Conservation (phyloP, 1,140 invertebrate genomes). For the Lasioglossum baleicum region DNA sequence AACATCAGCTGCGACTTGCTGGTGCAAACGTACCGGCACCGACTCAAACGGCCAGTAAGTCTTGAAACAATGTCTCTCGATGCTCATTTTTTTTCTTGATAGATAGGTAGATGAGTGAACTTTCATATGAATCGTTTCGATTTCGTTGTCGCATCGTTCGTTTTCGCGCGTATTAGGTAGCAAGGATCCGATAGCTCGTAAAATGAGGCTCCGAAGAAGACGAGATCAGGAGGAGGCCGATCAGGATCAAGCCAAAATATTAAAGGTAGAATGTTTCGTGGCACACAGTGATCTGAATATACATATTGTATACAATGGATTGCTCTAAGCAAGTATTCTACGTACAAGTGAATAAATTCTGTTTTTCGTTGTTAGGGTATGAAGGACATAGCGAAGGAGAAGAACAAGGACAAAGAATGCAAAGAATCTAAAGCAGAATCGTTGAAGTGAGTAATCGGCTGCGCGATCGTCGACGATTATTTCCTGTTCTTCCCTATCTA, state of each 20-base stretch:
- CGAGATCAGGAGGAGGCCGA: slow-evolving; percentile 90
- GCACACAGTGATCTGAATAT: too few relatives aligned
- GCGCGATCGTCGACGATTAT: too few relatives aligned
- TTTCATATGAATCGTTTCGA: too few relatives aligned
- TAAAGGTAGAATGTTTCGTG: slow-evolving; percentile 84
- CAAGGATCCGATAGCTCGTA: slow-evolving; percentile 95
- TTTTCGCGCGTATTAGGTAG: slow-evolving; percentile 75
- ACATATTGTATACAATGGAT: too few relatives aligned
- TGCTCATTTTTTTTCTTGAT: too few relatives aligned
- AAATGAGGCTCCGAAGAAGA: slow-evolving; percentile 90
- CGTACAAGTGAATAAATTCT: background rate
- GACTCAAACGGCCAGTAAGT: slow-evolving; percentile 83
- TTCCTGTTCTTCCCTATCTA: too few relatives aligned
- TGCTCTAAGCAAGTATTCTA: too few relatives aligned
- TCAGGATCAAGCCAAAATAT: slow-evolving; percentile 95
- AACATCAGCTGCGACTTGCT: slow-evolving; percentile 95
- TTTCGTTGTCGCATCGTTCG: background rate
- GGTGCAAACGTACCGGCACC: slow-evolving; percentile 92
- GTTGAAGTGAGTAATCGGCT: slow-evolving; percentile 80
- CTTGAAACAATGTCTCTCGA: background rate
- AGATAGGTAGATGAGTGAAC: background rate
- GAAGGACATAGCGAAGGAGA: slow-evolving; percentile 97
- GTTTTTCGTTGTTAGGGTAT: slow-evolving; percentile 85
- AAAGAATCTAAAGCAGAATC: slow-evolving; percentile 85
- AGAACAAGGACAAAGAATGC: slow-evolving; percentile 84